These are phyloP conservation scores for Chelmon rostratus DNA, from an alignment of 2,797 vertebrate species.

Conservation along the genomic window DNA sequence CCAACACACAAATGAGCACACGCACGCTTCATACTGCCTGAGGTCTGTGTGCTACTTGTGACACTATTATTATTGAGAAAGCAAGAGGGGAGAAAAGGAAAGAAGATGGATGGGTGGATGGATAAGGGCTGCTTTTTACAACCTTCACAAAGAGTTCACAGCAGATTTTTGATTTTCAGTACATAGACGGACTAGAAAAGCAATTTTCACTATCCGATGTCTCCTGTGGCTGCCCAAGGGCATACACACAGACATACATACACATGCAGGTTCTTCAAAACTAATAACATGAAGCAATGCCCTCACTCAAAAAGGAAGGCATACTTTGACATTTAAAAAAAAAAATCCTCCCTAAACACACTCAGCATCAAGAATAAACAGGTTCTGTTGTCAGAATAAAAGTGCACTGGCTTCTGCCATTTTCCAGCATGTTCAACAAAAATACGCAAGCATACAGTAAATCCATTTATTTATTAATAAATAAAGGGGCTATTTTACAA, in stretches of 20 bases:
- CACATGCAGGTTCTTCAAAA: not conserved
- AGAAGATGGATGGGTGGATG: constrained; percentile 12
- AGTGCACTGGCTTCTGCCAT: not conserved
- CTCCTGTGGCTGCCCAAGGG: constrained; percentile 26
- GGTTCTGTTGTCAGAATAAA: not conserved
- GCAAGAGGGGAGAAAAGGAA: not conserved
- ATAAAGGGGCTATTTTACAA: not conserved
- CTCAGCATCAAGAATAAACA: constrained; percentile 8
- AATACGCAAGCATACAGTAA: not conserved
- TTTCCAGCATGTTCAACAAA: constrained; percentile 5
- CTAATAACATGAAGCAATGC: constrained; percentile 6
- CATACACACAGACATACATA: not conserved
- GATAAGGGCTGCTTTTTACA: constrained; percentile 12
- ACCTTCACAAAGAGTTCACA: constrained; percentile 17
- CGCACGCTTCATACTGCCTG: constrained; percentile 11
- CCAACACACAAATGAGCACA: constrained; percentile 13
- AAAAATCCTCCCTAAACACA: constrained; percentile 6
- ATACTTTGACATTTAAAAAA: constrained; percentile 33
- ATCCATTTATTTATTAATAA: no score
- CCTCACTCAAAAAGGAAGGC: constrained; percentile 4
- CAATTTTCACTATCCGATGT: constrained; percentile 28
- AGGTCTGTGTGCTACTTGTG: constrained; percentile 27
- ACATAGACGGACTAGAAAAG: constrained; percentile 36
- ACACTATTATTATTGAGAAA: constrained; percentile 18
- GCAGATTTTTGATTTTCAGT: constrained; percentile 12